Evolutionary conservation across 2,888 invertebrate genomes (phyloP).

Genomic region (Agrochola circellaris): DNA sequence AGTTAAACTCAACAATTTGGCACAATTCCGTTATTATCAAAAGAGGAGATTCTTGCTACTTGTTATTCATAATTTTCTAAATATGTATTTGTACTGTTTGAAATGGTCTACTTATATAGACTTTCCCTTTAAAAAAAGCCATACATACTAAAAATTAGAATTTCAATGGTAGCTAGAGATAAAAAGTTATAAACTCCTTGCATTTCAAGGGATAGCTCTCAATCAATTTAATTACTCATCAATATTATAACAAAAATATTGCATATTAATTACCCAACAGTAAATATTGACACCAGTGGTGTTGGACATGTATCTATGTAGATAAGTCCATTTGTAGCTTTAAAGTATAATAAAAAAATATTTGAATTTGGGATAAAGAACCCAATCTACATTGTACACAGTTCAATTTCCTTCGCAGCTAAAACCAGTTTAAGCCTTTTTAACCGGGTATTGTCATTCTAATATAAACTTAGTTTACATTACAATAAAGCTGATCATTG

Average conservation of each 20-base stretch:
- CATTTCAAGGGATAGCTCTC: neutral
- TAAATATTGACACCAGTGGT: slow-evolving; percentile 27
- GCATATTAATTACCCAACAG: slow-evolving; percentile 32
- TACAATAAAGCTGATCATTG: slow-evolving; percentile 15
- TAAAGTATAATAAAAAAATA: neutral
- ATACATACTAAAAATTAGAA: neutral
- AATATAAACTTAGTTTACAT: slow-evolving; percentile 3
- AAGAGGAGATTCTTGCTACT: neutral
- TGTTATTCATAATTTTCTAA: neutral
- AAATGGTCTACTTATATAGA: neutral
- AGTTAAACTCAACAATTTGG: neutral
- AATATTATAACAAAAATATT: slow-evolving; percentile 32
- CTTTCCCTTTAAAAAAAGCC: neutral
- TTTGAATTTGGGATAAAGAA: neutral
- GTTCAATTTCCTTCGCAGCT: slow-evolving; percentile 13
- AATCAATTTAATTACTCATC: slow-evolving; percentile 37
- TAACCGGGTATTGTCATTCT: neutral
- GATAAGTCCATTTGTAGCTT: neutral
- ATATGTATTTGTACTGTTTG: neutral
- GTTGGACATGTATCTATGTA: neutral
- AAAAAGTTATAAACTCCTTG: neutral
- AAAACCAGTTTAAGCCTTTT: neutral
- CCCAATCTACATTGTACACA: neutral
- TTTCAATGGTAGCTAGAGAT: neutral
- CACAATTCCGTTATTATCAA: neutral